Conservation (phyloP, 2,797 vertebrate genomes). For the Ambastaia sidthimunki region DNA sequence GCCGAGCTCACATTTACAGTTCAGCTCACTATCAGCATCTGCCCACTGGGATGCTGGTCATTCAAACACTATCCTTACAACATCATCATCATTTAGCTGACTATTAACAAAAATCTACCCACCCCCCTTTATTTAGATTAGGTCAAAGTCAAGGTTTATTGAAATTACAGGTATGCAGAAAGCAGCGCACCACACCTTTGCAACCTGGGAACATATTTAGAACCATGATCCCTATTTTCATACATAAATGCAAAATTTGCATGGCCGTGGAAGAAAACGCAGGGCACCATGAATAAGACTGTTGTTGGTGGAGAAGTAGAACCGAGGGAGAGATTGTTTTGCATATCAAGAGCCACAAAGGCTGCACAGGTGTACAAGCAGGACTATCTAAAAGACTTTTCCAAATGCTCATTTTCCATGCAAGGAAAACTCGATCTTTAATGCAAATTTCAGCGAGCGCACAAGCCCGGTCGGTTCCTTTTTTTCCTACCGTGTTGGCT, state of each 20-base stretch:
- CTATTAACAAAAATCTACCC: slow-evolving; percentile 67
- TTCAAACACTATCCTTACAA: slow-evolving; percentile 68
- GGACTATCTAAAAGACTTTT: slow-evolving; percentile 66
- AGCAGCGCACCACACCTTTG: slow-evolving; percentile 26
- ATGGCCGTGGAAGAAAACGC: slow-evolving; percentile 56
- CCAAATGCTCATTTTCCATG: slow-evolving; percentile 52
- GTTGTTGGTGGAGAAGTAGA: slow-evolving; percentile 61
- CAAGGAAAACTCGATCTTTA: slow-evolving; percentile 55
- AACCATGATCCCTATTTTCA: slow-evolving; percentile 57
- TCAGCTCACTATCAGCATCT: slow-evolving; percentile 65
- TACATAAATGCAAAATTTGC: slow-evolving; percentile 63
- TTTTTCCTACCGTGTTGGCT: slow-evolving; percentile 51
- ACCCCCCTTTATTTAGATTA: slow-evolving; percentile 47
- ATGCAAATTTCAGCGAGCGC: slow-evolving; percentile 62
- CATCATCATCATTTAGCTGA: slow-evolving; percentile 77
- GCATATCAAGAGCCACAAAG: slow-evolving; percentile 70
- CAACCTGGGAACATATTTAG: slow-evolving; percentile 57
- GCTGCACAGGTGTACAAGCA: slow-evolving; percentile 69
- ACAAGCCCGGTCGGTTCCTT: slow-evolving; percentile 58
- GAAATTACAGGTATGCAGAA: slow-evolving; percentile 41
- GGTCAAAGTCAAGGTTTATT: slow-evolving; percentile 49
- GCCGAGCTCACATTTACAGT: slow-evolving; percentile 70
- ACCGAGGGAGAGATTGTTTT: slow-evolving; percentile 64
- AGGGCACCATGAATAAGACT: slow-evolving; percentile 59
- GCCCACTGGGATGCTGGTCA: slow-evolving; percentile 71